Evolutionary conservation across 2,888 invertebrate species (phyloP).

Genomic region (Cactoblastis cactorum): DNA sequence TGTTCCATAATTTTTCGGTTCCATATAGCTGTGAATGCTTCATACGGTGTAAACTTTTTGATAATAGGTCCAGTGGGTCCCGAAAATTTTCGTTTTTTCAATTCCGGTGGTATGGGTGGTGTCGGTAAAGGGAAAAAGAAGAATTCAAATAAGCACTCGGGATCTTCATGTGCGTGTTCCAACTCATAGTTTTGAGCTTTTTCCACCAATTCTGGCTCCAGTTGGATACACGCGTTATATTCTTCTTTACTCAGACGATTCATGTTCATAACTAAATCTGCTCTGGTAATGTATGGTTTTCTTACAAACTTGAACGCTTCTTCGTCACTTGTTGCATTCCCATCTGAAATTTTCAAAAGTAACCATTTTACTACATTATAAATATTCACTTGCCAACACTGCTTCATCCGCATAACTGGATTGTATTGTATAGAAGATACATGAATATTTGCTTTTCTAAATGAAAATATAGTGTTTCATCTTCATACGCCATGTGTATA

Average conservation of each 20-base stretch:
- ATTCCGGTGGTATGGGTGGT: slow-evolving; percentile 2
- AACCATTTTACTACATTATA: too few relatives aligned
- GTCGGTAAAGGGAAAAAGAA: neutral
- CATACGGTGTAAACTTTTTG: neutral
- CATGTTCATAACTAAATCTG: neutral
- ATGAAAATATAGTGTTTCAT: too few relatives aligned
- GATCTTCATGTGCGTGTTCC: neutral
- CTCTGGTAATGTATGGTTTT: neutral
- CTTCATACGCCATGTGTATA: too few relatives aligned
- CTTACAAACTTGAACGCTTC: neutral
- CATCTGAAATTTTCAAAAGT: neutral
- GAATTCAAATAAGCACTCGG: neutral
- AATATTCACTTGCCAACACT: too few relatives aligned
- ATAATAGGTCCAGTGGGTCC: neutral
- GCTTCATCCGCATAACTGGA: too few relatives aligned
- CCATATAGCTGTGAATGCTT: neutral
- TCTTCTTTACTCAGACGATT: neutral
- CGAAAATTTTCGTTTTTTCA: neutral
- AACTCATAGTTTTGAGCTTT: neutral
- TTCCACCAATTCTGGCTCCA: neutral
- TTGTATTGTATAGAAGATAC: too few relatives aligned
- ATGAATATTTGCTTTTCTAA: too few relatives aligned
- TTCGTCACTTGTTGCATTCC: neutral
- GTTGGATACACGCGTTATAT: neutral
- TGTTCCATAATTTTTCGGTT: neutral